These are phyloP conservation scores for Gymnosoma rotundatum DNA, from an alignment of 2,888 invertebrate species.

Conservation along the genomic window DNA sequence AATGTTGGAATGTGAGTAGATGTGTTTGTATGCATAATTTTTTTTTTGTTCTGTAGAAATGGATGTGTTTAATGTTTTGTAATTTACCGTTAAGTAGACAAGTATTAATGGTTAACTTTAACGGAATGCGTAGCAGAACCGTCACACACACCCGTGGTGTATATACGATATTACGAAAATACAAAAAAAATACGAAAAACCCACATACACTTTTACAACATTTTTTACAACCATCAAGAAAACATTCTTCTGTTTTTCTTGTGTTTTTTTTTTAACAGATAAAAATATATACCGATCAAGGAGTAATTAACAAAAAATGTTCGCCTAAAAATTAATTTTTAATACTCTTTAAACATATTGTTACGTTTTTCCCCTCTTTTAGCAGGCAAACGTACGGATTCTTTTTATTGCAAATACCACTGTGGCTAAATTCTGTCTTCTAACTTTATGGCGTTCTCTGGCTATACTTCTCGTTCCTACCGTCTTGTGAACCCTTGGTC, in stretches of 20 bases:
- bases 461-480: too few species aligned
- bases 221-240: slow-evolving; percentile 58
- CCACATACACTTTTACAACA: slow-evolving; percentile 11
- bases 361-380: too few species aligned
- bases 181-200: background rate
- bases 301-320: too few species aligned
- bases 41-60: slow-evolving; percentile 57
- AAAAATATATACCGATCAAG: too few species aligned
- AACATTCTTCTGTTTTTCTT: slow-evolving; percentile 15
- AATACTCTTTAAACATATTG: too few species aligned
- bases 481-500: too few species aligned
- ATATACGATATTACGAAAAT: slow-evolving; percentile 2
- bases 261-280: too few species aligned
- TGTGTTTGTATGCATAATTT: slow-evolving; percentile 58
- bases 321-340: too few species aligned
- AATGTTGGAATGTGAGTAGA: slow-evolving; percentile 5
- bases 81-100: slow-evolving; percentile 82
- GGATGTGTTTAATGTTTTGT: slow-evolving; percentile 79
- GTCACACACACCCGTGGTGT: slow-evolving; percentile 9
- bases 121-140: slow-evolving; percentile 78
- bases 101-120: slow-evolving; percentile 81
- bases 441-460: too few species aligned
- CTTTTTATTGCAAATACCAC: too few species aligned
- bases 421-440: too few species aligned
- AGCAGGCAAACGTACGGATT: too few species aligned